Evolutionary conservation across 2,888 invertebrate genomes (phyloP), one percentile per base, ranked within the genome.

Genomic region (Leptarthrus brevirostris): DNA sequence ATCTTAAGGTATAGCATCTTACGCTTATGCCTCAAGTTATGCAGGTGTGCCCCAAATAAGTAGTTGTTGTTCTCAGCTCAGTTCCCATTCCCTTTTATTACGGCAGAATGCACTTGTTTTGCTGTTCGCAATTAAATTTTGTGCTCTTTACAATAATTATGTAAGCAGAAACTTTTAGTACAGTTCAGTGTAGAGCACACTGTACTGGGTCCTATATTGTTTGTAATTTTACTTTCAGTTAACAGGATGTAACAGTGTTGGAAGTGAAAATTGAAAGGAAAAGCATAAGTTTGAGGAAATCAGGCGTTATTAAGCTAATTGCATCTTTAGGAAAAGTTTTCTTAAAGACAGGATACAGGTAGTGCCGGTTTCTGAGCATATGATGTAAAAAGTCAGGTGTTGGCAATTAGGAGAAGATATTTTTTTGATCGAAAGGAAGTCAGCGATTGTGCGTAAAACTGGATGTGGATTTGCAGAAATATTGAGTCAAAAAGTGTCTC

Each of bases 41-140:
- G 10, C 61, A 61, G 61, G 61, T 61, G 61, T 40, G 58, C 16
- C 34, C 58, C 58, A 58, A 58, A 58, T 53, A 53, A 24, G 53
- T 53, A n/a, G n/a, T n/a, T 53, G 8, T n/a, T n/a, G 30, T 30
- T 3, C 30, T 30, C 30, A 30, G 30, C 30, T 30, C 30, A 30
- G 30, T 30, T 30, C 30, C 30, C 30, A 30, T 5, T 30, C 8
- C 30, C 30, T 30, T 56, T 56, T 56, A 56, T 30, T 56, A 30
- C 56, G 30, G 26, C 26, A 16, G 26, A 30, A 56, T 56, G 56
- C 56, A 56, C 30, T 56, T 56, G 56, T 16, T 24, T 16, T 36
- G 61, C 40, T 61, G 61, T 61, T 61, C 22, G 61, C 61, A 61
- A 61, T 61, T 61, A 61, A 61, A 61, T 61, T n/a, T 61, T 61